A percentile compares a stretch with the other conserved stretches of the same genome.
These are phyloP conservation scores for Dipus sagitta DNA, from an alignment of 2,797 vertebrate species.

Conservation along the genomic window DNA sequence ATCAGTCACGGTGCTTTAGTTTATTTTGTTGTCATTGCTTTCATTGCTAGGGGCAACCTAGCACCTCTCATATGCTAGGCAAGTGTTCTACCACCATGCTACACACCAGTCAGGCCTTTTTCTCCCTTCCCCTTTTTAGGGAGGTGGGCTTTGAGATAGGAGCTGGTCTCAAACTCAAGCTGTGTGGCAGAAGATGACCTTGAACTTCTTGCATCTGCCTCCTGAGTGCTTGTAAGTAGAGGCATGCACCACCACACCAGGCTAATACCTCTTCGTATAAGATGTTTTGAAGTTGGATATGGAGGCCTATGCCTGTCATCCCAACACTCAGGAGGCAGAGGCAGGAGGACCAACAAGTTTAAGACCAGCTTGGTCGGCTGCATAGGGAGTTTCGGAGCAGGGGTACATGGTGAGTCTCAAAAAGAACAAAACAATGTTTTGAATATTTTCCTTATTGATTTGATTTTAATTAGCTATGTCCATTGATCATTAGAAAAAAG, in stretches of 20 bases:
- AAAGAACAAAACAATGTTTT: too few species aligned
- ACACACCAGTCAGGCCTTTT: background rate
- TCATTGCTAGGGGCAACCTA: background rate
- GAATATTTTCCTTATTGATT: background rate
- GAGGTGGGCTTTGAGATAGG: background rate
- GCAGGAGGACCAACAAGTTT: too few species aligned
- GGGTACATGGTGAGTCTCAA: too few species aligned
- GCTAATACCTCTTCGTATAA: conserved; percentile 17
- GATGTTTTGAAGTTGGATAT: background rate
- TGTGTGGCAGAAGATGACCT: background rate
- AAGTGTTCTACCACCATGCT: background rate
- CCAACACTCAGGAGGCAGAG: background rate
- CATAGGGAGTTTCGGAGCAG: too few species aligned
- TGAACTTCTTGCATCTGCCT: background rate
- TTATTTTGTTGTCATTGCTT: background rate
- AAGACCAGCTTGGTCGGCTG: too few species aligned
- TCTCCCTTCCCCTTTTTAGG: background rate
- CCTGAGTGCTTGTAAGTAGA: background rate
- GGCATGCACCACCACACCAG: background rate
- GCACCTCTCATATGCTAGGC: background rate
- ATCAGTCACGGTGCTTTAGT: background rate
- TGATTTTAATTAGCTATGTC: background rate
- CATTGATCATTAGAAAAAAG: background rate
- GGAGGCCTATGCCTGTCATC: background rate
- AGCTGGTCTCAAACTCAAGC: background rate